Conservation (phyloP, 2,888 invertebrate species). For the Drosophila sordidula region DNA sequence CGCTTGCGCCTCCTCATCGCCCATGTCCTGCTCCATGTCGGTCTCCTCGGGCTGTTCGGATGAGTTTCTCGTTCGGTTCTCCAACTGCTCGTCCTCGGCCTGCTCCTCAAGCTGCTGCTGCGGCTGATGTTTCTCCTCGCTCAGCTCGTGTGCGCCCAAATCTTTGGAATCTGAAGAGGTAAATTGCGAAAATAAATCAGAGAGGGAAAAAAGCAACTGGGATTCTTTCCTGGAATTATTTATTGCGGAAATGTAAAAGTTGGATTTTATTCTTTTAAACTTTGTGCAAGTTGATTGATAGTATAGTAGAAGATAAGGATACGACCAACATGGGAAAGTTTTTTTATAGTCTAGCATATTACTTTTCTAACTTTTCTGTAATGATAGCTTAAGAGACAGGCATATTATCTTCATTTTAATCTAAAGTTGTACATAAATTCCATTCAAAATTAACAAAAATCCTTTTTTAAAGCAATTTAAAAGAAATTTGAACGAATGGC, state of each 20-base stretch:
- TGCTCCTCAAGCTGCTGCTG: conserved; percentile 55
- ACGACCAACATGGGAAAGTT: no score
- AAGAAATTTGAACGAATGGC: background rate
- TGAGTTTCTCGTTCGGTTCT: conserved; percentile 36
- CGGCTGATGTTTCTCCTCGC: conserved; percentile 65
- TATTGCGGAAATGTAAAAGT: no score
- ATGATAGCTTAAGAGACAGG: no score
- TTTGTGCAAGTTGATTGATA: no score
- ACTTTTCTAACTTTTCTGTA: no score
- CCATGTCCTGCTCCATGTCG: conserved; percentile 58
- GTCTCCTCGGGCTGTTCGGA: conserved; percentile 53
- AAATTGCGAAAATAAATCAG: background rate
- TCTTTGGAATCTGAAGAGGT: conserved; percentile 83
- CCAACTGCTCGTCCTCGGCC: conserved; percentile 46
- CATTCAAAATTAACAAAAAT: background rate
- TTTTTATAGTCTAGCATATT: no score
- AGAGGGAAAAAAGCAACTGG: no score
- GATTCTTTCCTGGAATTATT: no score
- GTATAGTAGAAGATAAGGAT: no score
- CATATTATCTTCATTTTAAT: no score
- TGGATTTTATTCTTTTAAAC: no score
- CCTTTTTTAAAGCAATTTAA: background rate
- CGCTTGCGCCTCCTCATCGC: conserved; percentile 17
- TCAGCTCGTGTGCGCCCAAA: conserved; percentile 80
- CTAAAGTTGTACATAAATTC: background rate